Conservation (phyloP, 2,113 vertebrate species). For the Notechis scutatus region DNA sequence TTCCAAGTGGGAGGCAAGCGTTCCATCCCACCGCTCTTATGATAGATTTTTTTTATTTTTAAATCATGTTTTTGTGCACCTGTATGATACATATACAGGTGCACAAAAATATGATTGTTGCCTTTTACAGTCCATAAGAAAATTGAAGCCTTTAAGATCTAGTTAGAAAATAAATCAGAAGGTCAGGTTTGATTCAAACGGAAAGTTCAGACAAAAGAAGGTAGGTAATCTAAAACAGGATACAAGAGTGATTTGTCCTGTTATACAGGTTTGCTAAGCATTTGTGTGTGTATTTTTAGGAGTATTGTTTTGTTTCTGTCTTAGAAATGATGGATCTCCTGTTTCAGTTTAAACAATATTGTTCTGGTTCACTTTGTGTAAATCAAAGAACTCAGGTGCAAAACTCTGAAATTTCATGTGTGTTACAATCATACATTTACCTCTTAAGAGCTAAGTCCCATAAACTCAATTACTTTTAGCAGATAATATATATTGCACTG, state of each 20-base stretch:
- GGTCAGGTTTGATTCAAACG: neutral
- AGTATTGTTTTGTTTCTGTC: neutral
- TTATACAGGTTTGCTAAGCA: neutral
- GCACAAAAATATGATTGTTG: neutral
- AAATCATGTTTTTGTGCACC: neutral
- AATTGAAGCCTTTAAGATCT: neutral
- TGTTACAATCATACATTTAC: neutral
- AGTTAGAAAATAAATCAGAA: neutral
- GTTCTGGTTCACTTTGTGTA: neutral
- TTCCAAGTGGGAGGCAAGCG: neutral
- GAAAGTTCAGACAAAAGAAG: neutral
- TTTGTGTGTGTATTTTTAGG: neutral
- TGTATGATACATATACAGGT: neutral
- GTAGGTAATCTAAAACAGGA: neutral
- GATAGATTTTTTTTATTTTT: neutral
- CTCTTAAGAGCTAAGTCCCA: neutral
- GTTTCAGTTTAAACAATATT: neutral
- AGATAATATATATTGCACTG: neutral
- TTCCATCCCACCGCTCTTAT: neutral
- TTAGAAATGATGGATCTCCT: neutral
- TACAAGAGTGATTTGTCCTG: neutral
- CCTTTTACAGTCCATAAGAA: neutral
- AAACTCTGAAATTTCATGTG: neutral
- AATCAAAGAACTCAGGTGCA: neutral
- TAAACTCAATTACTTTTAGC: neutral